Evolutionary conservation across 2,888 invertebrate species (phyloP).

Genomic region (Hedychridium roseum): DNA sequence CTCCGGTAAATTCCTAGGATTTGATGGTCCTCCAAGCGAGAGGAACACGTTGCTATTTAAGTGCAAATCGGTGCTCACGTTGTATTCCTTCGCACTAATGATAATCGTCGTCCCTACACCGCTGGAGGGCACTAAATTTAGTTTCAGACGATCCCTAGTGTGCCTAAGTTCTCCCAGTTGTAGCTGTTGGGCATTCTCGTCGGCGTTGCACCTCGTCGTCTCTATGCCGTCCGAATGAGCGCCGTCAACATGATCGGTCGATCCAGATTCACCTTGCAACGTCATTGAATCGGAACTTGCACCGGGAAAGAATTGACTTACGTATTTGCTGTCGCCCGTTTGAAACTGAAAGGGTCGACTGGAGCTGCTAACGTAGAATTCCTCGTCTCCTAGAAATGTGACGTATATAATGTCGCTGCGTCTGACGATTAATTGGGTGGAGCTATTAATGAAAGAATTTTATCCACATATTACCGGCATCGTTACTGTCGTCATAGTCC

Average conservation of each 20-base stretch:
- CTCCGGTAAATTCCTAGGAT: too few relatives aligned
- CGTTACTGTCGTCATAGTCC: slow-evolving; percentile 56
- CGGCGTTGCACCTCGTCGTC: slow-evolving; percentile 36
- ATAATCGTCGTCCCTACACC: slow-evolving; percentile 22
- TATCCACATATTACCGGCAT: slow-evolving; percentile 40
- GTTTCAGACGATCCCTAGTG: slow-evolving; percentile 75
- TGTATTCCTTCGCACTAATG: slow-evolving; percentile 23
- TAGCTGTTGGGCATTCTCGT: slow-evolving; percentile 36
- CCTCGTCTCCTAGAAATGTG: slow-evolving; percentile 72
- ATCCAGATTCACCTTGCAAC: too few relatives aligned
- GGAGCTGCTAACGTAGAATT: slow-evolving; percentile 79
- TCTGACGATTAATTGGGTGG: slow-evolving; percentile 1
- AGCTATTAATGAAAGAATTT: slow-evolving; percentile 3
- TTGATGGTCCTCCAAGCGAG: too few relatives aligned
- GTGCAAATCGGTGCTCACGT: too few relatives aligned
- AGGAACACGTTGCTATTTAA: too few relatives aligned
- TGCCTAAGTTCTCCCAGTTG: slow-evolving; percentile 76
- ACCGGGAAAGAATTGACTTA: slow-evolving; percentile 80
- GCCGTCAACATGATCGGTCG: slow-evolving; percentile 35
- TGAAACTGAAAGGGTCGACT: slow-evolving; percentile 74
- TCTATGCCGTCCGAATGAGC: slow-evolving; percentile 23
- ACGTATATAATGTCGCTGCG: too few relatives aligned
- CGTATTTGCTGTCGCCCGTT: slow-evolving; percentile 64
- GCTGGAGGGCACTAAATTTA: slow-evolving; percentile 68
- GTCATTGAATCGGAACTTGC: slow-evolving; percentile 44